phyloP scores from a whole-genome alignment of 2,113 vertebrate genomes.

The Mionectes macconnelli region DNA sequence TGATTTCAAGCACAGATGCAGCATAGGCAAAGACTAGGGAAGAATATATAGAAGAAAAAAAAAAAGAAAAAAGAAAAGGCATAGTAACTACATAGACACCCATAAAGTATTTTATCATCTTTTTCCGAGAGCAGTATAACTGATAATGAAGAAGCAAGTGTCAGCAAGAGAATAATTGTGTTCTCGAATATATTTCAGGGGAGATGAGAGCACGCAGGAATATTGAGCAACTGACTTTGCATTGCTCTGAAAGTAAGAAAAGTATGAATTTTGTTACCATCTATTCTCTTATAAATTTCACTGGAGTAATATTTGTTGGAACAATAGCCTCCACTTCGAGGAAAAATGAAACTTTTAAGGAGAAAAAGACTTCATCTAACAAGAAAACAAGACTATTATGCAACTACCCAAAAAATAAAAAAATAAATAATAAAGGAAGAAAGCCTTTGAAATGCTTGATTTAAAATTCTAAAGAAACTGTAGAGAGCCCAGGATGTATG shows the following conservation, averaged over 20 bases:
- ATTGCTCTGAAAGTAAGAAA: background rate
- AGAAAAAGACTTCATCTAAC: background rate
- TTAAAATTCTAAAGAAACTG: background rate
- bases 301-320: background rate
- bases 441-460: background rate
- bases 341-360: background rate
- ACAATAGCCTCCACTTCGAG: background rate
- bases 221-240: background rate
- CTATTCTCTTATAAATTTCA: background rate
- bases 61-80: too few species aligned
- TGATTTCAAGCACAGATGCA: background rate
- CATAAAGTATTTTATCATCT: background rate
- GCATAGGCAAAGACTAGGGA: background rate
- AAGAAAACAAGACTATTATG: background rate
- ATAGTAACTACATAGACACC: background rate
- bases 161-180: background rate
- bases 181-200: background rate
- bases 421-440: background rate
- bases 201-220: background rate
- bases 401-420: background rate
- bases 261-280: background rate
- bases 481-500: background rate
- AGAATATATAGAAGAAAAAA: background rate
- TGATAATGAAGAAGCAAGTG: background rate
- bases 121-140: background rate